phyloP scores from a whole-genome alignment of 2,888 invertebrate genomes.

The Torymus auratus region DNA sequence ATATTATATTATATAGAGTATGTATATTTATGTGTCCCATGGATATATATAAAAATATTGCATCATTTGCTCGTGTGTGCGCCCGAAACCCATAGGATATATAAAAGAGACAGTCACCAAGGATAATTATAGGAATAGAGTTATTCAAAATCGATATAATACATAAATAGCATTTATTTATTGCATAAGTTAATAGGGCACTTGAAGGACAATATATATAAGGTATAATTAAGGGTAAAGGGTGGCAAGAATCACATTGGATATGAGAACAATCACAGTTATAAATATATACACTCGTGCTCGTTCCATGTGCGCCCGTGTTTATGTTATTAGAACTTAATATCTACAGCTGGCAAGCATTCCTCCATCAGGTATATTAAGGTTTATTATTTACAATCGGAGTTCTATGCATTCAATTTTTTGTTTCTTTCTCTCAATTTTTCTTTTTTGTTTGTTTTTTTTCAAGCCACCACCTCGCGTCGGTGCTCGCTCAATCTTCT shows the following conservation, averaged over 20 bases:
- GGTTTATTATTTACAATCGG: slow-evolving; percentile 47
- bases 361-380: slow-evolving; percentile 18
- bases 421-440: neutral
- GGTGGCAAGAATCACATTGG: slow-evolving; percentile 1
- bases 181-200: slow-evolving; percentile 51
- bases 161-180: slow-evolving; percentile 53
- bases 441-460: neutral
- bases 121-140: slow-evolving; percentile 18
- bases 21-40: no score
- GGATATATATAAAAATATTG: no score
- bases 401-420: neutral
- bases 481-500: slow-evolving; percentile 6
- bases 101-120: slow-evolving; percentile 34
- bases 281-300: slow-evolving; percentile 39
- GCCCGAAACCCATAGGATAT: slow-evolving; percentile 14
- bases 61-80: neutral
- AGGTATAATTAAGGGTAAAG: slow-evolving; percentile 1
- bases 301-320: slow-evolving; percentile 17
- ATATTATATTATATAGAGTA: no score
- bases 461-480: slow-evolving; percentile 6
- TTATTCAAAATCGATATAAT: slow-evolving; percentile 26
- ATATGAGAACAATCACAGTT: slow-evolving; percentile 43
- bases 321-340: neutral
- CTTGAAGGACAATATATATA: neutral
- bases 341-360: neutral